phyloP scores from a whole-genome alignment of 53 echinoderm and acorn worm genomes.

The Astropecten irregularis region DNA sequence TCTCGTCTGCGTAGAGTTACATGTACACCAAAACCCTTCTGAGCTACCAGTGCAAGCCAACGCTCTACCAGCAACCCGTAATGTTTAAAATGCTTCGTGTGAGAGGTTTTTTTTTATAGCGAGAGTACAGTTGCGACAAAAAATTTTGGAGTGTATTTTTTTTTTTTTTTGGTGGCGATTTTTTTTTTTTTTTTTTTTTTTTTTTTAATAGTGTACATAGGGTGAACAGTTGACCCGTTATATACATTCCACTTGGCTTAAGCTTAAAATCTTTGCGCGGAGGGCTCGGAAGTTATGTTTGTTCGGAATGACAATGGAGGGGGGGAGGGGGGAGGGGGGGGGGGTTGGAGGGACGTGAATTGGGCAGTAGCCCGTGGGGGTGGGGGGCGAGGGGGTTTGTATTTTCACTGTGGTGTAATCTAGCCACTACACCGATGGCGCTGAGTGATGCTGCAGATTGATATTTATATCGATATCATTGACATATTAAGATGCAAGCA shows the following conservation, averaged over 20 bases:
- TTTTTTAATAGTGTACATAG: too few relatives aligned
- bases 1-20: constrained; percentile 33
- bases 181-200: too few relatives aligned
- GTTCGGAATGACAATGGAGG: constrained; percentile 40
- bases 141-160: too few relatives aligned
- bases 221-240: too few relatives aligned
- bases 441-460: background rate
- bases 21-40: constrained; percentile 2
- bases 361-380: too few relatives aligned
- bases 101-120: too few relatives aligned
- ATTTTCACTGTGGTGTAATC: constrained; percentile 6
- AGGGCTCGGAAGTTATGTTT: constrained; percentile 51
- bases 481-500: background rate
- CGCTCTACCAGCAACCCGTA: constrained; percentile 9
- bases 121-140: too few relatives aligned
- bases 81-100: too few relatives aligned
- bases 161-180: too few relatives aligned
- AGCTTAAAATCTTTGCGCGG: constrained; percentile 17
- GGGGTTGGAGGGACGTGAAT: too few relatives aligned
- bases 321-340: constrained; percentile 10
- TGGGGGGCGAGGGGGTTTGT: too few relatives aligned
- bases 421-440: background rate
- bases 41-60: background rate
- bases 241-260: too few relatives aligned
- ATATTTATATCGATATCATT: background rate